Evolutionary conservation across 2,797 vertebrate species (phyloP).

Genomic region (Novumbra hubbsi): DNA sequence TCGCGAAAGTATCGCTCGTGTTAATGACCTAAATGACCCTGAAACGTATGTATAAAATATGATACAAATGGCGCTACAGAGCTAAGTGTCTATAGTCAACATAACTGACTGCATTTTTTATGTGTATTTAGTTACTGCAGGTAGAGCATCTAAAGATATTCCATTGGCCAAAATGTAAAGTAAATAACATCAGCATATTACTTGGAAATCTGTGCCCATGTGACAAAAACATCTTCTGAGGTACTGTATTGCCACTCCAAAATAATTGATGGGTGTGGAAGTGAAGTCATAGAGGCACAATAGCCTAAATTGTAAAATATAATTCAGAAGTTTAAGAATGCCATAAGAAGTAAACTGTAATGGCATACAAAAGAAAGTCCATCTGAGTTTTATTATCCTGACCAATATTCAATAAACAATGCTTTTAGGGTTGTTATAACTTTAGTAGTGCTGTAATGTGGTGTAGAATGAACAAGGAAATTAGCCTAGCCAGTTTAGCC

Average conservation of each 20-base stretch:
- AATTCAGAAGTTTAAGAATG: conserved; percentile 10
- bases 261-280: conserved; percentile 14
- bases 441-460: conserved; percentile 14
- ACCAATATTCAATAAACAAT: conserved; percentile 10
- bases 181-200: too few relatives aligned
- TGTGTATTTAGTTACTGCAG: too few relatives aligned
- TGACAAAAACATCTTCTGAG: neutral
- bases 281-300: neutral
- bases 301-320: conserved; percentile 11
- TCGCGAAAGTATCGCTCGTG: too few relatives aligned
- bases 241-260: neutral
- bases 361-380: conserved; percentile 14
- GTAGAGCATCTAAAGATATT: too few relatives aligned
- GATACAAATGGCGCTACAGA: too few relatives aligned
- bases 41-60: too few relatives aligned
- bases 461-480: conserved; percentile 1
- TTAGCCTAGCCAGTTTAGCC: too few relatives aligned
- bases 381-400: conserved; percentile 15
- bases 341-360: conserved; percentile 14
- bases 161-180: too few relatives aligned
- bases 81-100: too few relatives aligned
- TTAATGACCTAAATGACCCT: too few relatives aligned
- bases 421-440: conserved; percentile 12
- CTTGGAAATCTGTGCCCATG: neutral
- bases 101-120: too few relatives aligned